Percentiles rank a stretch among this genome's conserved stretches.
Evolutionary conservation across 2,797 vertebrate genomes (phyloP).

Genomic region (Hylomyscus alleni): DNA sequence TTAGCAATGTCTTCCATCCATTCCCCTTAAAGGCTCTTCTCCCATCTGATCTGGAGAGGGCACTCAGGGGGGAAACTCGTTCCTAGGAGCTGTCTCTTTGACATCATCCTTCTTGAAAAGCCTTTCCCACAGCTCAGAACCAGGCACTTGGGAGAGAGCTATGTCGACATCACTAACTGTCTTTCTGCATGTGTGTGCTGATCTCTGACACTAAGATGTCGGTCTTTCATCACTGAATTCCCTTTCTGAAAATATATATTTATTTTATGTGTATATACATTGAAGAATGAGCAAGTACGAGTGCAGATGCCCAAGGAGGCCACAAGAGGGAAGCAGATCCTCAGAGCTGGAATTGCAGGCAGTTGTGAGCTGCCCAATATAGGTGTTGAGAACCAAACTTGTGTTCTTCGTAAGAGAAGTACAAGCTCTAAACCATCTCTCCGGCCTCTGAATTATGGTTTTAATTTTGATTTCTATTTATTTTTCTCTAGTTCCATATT

Average conservation of each 20-base stretch:
- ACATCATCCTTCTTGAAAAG: neutral
- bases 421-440: neutral
- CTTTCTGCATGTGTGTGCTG: neutral
- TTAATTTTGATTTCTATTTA: conserved; percentile 16
- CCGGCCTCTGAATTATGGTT: neutral
- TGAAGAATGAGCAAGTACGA: neutral
- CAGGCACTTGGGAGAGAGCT: neutral
- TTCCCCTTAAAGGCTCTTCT: neutral
- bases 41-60: neutral
- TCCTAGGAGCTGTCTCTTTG: neutral
- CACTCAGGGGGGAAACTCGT: neutral
- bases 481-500: neutral
- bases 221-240: neutral
- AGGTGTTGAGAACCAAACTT: neutral
- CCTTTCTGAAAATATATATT: neutral
- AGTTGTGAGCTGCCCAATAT: neutral
- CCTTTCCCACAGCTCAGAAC: neutral
- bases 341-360: neutral
- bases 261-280: neutral
- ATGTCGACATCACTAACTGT: neutral
- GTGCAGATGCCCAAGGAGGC: no score
- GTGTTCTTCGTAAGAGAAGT: neutral
- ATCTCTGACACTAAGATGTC: neutral
- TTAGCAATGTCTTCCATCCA: accelerated
- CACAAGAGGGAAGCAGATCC: neutral